Conservation (phyloP, 2,113 vertebrate genomes). For the Chlamydotis undulata region DNA sequence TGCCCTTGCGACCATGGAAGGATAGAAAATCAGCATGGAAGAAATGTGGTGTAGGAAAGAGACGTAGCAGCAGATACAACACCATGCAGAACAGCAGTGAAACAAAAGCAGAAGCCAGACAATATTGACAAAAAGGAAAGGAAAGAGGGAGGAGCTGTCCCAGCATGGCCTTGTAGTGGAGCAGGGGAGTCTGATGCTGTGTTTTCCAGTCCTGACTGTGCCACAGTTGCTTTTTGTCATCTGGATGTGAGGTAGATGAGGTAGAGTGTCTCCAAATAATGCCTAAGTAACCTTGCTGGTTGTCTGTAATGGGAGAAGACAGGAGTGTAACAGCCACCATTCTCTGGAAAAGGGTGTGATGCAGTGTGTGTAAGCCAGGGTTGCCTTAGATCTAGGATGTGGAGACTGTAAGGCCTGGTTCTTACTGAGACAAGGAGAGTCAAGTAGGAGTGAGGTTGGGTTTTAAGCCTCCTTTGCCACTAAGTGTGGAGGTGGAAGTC, state of each 20-base stretch:
- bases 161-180: neutral
- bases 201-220: neutral
- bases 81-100: neutral
- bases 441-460: neutral
- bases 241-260: neutral
- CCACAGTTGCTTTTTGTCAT: neutral
- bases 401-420: neutral
- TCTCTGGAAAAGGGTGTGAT: neutral
- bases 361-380: neutral
- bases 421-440: neutral
- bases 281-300: neutral
- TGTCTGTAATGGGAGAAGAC: neutral
- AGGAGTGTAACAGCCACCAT: fast-evolving
- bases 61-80: neutral
- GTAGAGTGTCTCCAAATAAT: neutral
- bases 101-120: neutral
- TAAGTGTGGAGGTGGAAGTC: neutral
- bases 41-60: neutral
- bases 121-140: neutral
- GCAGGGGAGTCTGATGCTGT: neutral
- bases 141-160: neutral
- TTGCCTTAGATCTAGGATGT: neutral
- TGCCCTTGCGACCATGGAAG: neutral
- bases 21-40: neutral
- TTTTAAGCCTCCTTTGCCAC: neutral